A percentile compares a stretch with the other conserved stretches of the same genome.
Evolutionary conservation across 92 coral and sea anemone genomes (phyloP).

Genomic region (Umimayanthus kanabou): DNA sequence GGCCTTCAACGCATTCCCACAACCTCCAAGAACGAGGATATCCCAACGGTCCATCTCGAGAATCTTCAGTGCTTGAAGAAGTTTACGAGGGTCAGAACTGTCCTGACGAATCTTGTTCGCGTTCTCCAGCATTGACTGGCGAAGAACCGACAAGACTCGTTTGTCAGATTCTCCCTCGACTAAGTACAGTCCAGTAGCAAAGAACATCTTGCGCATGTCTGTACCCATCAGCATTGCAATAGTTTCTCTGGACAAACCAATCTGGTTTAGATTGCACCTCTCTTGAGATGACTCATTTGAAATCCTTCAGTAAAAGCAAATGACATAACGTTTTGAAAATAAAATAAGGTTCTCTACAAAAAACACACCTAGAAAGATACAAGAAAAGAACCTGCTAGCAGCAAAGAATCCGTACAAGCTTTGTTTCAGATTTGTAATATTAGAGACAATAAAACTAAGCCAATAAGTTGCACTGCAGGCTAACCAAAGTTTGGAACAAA

Average conservation of each 20-base stretch:
- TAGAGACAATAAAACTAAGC: no score
- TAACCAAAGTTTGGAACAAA: no score
- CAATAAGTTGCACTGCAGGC: no score
- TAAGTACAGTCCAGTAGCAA: constrained; percentile 24
- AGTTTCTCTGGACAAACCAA: not conserved
- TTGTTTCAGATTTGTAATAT: no score
- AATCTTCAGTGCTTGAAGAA: not conserved
- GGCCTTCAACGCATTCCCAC: constrained; percentile 38
- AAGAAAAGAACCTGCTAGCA: no score
- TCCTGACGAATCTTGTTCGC: constrained; percentile 9
- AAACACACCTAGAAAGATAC: no score
- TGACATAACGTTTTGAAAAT: no score
- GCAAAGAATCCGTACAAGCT: no score
- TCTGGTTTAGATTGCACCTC: not conserved
- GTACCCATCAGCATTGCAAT: constrained; percentile 21
- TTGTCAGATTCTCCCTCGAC: constrained; percentile 43
- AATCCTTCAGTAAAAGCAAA: not conserved
- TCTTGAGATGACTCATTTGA: not conserved
- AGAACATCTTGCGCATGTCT: constrained; percentile 41
- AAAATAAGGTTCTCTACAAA: no score
- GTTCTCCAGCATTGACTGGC: constrained; percentile 9
- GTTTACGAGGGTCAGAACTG: not conserved
- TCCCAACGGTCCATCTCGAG: constrained; percentile 50
- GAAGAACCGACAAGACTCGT: constrained; percentile 22
- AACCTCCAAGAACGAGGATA: constrained; percentile 32